Conservation (phyloP, 2,797 vertebrate species). For the Fratercula arctica region DNA sequence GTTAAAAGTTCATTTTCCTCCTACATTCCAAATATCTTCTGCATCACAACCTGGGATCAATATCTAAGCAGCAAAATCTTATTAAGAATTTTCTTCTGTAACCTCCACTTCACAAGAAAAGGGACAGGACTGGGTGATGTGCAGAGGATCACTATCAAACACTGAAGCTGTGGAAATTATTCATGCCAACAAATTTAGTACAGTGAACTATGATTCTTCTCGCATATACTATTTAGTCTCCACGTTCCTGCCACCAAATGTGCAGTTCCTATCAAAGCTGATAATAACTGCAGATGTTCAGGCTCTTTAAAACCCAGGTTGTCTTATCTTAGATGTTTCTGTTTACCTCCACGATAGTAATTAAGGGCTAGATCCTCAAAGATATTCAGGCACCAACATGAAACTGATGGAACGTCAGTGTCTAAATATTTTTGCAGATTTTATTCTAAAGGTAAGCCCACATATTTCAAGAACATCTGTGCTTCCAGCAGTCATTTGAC, state of each 20-base stretch:
- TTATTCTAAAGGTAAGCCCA: constrained; percentile 4
- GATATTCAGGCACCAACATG: constrained; percentile 21
- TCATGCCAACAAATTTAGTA: not conserved
- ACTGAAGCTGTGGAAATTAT: not conserved
- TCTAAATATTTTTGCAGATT: constrained; percentile 21
- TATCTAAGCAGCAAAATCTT: not conserved
- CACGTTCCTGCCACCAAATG: not conserved
- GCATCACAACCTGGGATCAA: not conserved
- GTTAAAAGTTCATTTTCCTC: not conserved
- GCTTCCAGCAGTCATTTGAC: not conserved
- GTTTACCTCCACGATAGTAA: not conserved
- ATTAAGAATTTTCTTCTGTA: not conserved
- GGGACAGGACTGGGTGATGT: not conserved
- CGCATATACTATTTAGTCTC: not conserved
- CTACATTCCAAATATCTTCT: not conserved
- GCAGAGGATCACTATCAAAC: not conserved
- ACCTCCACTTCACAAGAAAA: not conserved
- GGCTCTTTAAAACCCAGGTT: not conserved
- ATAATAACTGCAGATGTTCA: not conserved
- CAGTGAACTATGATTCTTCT: not conserved
- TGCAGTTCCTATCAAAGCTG: not conserved
- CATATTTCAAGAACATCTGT: not conserved
- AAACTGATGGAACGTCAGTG: not conserved
- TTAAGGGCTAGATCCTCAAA: constrained; percentile 18
- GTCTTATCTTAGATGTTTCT: constrained; percentile 9